Evolutionary conservation across 2,113 vertebrate species (phyloP).

Genomic region (Raphicerus campestris): DNA sequence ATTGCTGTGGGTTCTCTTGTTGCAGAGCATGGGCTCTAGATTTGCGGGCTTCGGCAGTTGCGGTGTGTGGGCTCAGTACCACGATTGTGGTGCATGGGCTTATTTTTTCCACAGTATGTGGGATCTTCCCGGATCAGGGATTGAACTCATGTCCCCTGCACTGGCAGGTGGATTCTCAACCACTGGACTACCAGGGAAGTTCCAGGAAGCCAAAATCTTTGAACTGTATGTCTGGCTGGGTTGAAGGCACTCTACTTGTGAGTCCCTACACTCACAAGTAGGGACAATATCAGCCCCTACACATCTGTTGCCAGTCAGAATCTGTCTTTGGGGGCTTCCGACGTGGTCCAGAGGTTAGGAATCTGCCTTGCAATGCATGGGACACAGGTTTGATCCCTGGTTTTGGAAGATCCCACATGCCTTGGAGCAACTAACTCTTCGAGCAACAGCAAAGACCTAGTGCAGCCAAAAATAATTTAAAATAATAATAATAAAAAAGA

Average conservation of each 20-base stretch:
- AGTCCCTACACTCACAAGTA: background rate
- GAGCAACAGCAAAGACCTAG: background rate
- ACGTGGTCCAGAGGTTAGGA: background rate
- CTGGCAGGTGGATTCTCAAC: background rate
- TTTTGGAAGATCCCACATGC: background rate
- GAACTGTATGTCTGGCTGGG: background rate
- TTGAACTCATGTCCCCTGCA: background rate
- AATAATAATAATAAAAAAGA: background rate
- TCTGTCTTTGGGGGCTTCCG: background rate
- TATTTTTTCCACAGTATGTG: background rate
- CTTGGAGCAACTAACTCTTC: background rate
- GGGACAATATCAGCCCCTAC: background rate
- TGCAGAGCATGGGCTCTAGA: background rate
- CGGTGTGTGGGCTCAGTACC: background rate
- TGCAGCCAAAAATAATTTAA: background rate
- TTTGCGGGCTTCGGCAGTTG: background rate
- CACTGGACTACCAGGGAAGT: background rate
- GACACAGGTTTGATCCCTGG: background rate
- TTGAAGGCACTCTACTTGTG: background rate
- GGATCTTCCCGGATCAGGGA: background rate
- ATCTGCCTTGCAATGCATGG: background rate
- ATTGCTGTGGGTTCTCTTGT: background rate
- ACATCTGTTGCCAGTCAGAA: background rate
- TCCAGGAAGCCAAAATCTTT: background rate
- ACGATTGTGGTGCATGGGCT: background rate